A percentile compares a stretch with the other conserved stretches of the same genome.
Conservation (phyloP, 2,113 vertebrate species). For the Prionailurus viverrinus region DNA sequence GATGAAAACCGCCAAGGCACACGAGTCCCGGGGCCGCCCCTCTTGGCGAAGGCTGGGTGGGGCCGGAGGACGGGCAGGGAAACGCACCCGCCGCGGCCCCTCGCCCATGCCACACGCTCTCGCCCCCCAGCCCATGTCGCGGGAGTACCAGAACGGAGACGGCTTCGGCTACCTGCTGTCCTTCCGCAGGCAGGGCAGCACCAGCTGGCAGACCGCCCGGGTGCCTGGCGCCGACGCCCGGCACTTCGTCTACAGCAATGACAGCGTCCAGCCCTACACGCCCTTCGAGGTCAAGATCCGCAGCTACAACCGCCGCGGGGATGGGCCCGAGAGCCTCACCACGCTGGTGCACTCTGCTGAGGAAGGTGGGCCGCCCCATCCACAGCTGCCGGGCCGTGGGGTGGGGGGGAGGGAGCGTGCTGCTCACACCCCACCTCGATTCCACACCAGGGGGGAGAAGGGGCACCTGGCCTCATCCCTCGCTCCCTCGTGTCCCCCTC, state of each 20-base stretch:
- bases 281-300: constrained; percentile 97
- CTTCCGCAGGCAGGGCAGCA: constrained; percentile 90
- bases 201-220: constrained; percentile 88
- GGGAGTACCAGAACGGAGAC: constrained; percentile 97
- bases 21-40: not conserved
- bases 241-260: constrained; percentile 94
- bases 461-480: not conserved
- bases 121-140: constrained; percentile 89
- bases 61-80: not conserved
- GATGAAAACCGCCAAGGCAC: rapidly evolving
- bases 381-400: rapidly evolving
- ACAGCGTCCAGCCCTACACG: constrained; percentile 92
- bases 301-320: constrained; percentile 94
- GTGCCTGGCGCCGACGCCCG: constrained; percentile 93
- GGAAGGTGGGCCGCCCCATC: constrained; percentile 88
- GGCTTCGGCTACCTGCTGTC: constrained; percentile 96
- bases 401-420: too few species aligned
- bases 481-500: not conserved
- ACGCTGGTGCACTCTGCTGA: constrained; percentile 95
- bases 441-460: rapidly evolving
- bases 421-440: not conserved
- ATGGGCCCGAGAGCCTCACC: constrained; percentile 95
- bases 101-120: constrained; percentile 59
- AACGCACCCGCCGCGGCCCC: not conserved
- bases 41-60: not conserved